Base-by-base conservation (phyloP, 64 coral and sea anemone genomes). In the Actinia equina region DNA sequence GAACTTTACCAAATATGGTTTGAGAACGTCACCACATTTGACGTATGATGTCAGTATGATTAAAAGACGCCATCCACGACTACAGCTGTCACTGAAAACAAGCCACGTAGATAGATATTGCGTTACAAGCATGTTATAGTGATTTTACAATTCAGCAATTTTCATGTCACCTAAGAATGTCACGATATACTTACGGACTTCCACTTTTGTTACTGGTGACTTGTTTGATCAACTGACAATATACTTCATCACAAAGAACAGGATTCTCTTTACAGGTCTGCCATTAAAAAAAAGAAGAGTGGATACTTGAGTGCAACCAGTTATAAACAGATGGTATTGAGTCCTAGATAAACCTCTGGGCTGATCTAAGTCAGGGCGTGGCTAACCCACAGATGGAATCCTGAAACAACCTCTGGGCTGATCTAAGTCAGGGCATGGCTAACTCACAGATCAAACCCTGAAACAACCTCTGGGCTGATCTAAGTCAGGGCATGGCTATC, bases 201-300 rank as follows among this genome's bases (percentile, higher is more conserved):
- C 26, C 46, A 45, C 97, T 99, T 52, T 95, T 95, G 74, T 99
- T 99, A 77, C 89, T 99, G 10, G 97, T 99, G 13, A 99, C 97
- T 88, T 99, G 97, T 61, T 99, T 99, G 17, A 86, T 71, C 17
- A 99, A 85, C 82, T 99, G 97, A 55, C 97, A 99, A 54, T 99
- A 99, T 77, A 99, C 88, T 85, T 99, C 97, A 43, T 99, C 97
- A 15, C 89, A 86, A 37, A 99, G 52, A 2, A 77, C 82, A 9
- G 85, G 76, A 84, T 91, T 71, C 56, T 99, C 93, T 81, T 91
- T 93, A 20, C 96, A 99, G 23, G 79, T 90, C 96, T 99, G 44
- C 70, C 8, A 85, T 9, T 19, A 79, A 15, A 88, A 12, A 12
- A 57, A 88, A 80, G 4, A 79, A 71, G 56, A 88, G 16, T 16